phyloP scores from a whole-genome alignment of 2,113 vertebrate species.

The Ochotona curzoniae region DNA sequence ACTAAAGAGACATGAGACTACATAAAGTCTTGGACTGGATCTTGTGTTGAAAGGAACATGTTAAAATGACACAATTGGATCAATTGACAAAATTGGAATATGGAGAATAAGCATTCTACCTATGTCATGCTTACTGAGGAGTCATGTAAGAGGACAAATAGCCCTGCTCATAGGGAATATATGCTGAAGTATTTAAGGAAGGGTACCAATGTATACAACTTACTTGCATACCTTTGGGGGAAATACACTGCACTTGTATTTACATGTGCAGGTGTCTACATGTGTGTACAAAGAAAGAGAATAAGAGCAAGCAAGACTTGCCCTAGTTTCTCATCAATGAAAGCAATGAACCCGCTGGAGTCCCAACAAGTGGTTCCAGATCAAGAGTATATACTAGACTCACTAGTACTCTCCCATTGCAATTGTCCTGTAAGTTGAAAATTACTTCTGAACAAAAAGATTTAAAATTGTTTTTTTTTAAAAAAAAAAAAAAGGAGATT shows the following conservation, averaged over 20 bases:
- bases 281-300: not conserved
- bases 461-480: not conserved
- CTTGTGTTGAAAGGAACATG: not conserved
- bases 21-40: not conserved
- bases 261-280: not conserved
- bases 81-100: not conserved
- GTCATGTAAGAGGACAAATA: constrained; percentile 4
- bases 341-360: not conserved
- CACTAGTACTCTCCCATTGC: not conserved
- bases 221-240: not conserved
- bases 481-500: not conserved
- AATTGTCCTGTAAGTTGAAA: not conserved
- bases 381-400: not conserved
- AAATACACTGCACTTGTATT: not conserved
- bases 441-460: not conserved
- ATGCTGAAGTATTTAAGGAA: not conserved
- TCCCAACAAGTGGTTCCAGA: not conserved
- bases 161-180: not conserved
- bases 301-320: too few species aligned
- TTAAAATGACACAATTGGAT: not conserved
- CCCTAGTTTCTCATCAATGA: too few species aligned
- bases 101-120: not conserved
- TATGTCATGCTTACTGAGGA: not conserved
- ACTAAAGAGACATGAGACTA: not conserved
- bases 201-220: not conserved